Percentiles rank a stretch among this genome's conserved stretches.
Evolutionary conservation across 2,888 invertebrate genomes (phyloP).

Genomic region (Apeira syringaria): DNA sequence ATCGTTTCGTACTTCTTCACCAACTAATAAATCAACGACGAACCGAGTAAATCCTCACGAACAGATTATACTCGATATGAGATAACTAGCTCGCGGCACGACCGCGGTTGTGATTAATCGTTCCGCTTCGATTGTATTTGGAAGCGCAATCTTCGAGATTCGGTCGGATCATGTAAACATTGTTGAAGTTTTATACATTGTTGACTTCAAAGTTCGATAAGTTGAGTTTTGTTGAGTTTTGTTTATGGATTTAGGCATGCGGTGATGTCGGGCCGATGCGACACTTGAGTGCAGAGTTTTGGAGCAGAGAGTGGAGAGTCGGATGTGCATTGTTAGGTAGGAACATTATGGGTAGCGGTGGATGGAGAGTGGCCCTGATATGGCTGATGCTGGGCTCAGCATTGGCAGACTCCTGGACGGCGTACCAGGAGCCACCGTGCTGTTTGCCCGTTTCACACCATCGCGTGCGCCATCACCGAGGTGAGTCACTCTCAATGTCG

Average conservation of each 20-base stretch:
- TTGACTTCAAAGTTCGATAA: conserved; percentile 51
- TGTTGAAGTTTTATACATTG: conserved; percentile 68
- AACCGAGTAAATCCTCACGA: conserved; percentile 67
- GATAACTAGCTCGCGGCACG: conserved; percentile 64
- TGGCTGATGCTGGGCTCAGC: conserved; percentile 70
- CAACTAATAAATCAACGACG: conserved; percentile 72
- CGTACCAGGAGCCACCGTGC: conserved; percentile 86
- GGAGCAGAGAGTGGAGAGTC: conserved; percentile 40
- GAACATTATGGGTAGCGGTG: conserved; percentile 46
- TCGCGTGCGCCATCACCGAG: conserved; percentile 86
- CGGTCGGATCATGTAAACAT: conserved; percentile 63
- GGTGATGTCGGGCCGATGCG: conserved; percentile 41
- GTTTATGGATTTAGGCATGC: conserved; percentile 45
- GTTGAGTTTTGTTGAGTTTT: conserved; percentile 44
- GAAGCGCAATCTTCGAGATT: conserved; percentile 59
- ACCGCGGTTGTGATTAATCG: conserved; percentile 64
- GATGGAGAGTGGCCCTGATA: conserved; percentile 59
- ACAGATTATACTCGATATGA: conserved; percentile 73
- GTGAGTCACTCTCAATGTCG: conserved; percentile 54
- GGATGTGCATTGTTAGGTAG: conserved; percentile 58
- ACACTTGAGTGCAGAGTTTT: conserved; percentile 40
- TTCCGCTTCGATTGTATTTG: conserved; percentile 58
- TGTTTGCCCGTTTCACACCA: conserved; percentile 84
- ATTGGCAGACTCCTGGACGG: conserved; percentile 86
- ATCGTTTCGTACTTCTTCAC: conserved; percentile 67